Evolutionary conservation across 2,888 invertebrate species (phyloP), one percentile per base, ranked within the genome.

Genomic region (Heteropelma amictum): DNA sequence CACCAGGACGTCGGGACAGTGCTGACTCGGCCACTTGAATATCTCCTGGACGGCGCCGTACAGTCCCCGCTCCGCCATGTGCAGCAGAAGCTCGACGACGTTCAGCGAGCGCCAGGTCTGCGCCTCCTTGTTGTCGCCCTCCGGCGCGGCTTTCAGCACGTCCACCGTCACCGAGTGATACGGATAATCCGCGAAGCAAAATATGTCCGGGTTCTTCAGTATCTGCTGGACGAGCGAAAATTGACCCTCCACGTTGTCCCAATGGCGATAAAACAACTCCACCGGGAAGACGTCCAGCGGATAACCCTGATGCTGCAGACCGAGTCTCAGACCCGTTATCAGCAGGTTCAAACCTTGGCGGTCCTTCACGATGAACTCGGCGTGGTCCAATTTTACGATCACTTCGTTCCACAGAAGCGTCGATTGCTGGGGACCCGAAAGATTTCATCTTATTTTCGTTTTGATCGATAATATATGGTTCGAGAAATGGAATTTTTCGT

Each of bases 241-340:
- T 90, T 96, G 98, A 47, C 97, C 97, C 87, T 98, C 98, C 19
- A 95, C 92, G 89, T 98, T 97, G 72, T 95, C 95, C 99, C 99
- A 99, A 77, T 94, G 93, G 47, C 96, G 93, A 89, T 97, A 98
- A 77, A 98, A 91, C 80, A 95, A 93, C 86, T 98, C 97, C 19
- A 98, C 94, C 0, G 98, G 98, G 84, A 97, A 96, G 81, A 92
- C 90, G 56, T 93, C 93, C 33, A 93, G 91, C 0, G 93, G 93
- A 83, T 93, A 94, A 75, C 93, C 94, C 77, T 94, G 93, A 77
- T 93, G 93, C 86, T 96, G 95, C 17, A 96, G 92, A 5, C 97
- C 97, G 72, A 95, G 90, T 76, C 95, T 92, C 64, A 99, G 90
- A 56, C 96, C 96, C 58, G 94, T 95, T 81, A 97, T 93, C 42